Base-by-base conservation (phyloP, 2,888 invertebrate species). In the Mythimna vitellina region DNA sequence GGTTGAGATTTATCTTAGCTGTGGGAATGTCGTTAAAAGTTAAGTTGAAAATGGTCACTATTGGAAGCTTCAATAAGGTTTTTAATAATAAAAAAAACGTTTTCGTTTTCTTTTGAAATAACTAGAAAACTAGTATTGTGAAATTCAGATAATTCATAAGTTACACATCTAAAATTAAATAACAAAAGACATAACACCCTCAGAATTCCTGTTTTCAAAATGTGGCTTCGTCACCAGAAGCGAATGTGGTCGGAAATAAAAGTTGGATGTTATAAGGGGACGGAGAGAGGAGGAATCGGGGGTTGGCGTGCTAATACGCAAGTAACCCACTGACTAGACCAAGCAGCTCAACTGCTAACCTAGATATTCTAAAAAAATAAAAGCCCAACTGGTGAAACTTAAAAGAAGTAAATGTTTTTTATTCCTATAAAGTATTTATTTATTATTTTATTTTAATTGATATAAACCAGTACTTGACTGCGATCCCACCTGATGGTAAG, bases 241-340 rank as follows among this genome's bases (percentile, higher is more conserved):
- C 35, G 62, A 57, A 58, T 65, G 64, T 42, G 57, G 25, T 57
- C 79, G 81, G 83, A 82, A 80, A 83, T 82, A 85, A 85, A 85
- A 82, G 82, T 83, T 76, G 78, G 54, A 60, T 65, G 80, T 61
- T 56, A 46, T 46, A 17, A 7, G 17, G 5, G 46, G 46, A 46
- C 17, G 17, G 17, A 6, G 35, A 4, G 58, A 56, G 51, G 64
- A 51, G n/a, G 66, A 35, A 10, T 14, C 5, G 14, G 49, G 63
- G 57, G 73, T 38, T n/a, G 46, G 51, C 35, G 62, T 67, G 73
- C 56, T 81, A 82, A 84, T 81, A 76, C 72, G 60, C 62, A 65
- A 75, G 80, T 78, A 80, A 84, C 73, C 70, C 80, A 71, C 49
- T 22, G 66, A 70, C 70, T 65, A 53, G 22, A 60, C 68, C 35